Evolutionary conservation across 1,140 invertebrate genomes (phyloP), one percentile per base, ranked within the genome.

Genomic region (Pogonus chalceus): DNA sequence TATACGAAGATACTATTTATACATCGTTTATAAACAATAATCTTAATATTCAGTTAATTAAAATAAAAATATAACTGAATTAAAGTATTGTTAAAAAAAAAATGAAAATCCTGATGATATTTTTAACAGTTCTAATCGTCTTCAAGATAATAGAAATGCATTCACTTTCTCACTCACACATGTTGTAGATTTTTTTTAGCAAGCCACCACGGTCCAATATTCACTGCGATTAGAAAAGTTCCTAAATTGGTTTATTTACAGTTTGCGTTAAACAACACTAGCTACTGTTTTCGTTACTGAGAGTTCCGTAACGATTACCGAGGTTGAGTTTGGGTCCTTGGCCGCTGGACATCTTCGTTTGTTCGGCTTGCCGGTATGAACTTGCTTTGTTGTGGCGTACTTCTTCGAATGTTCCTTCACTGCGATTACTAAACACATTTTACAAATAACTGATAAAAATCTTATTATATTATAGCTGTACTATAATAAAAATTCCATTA

Each of bases 361-460:
- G 63, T 49, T 68, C 67, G 10, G 58, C 59, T 53, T 66, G 63
- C 49, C 67, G 55, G 26, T 64, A 54, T 3, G 66, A 66, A 49
- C 62, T 62, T 35, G 66, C 59, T 48, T 63, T 61, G 53, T 57
- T 63, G 50, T 74, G 75, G 54, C 78, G 75, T 21, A 81, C 77
- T 59, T 81, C 73, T 57, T 81, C 78, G 58, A 82, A 82, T 2
- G 60, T 66, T 16, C 75, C 77, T 64, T 80, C 78, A 49, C 75
- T 77, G 55, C 71, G 70, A 65, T 67, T 72, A 61, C 79, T 80
- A 58, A 14, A 69, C 69, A 54, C 26, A 31, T 14, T 7, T 14
- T 7, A 58, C 52, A 56, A 60, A 49, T 12, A 35, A 53, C 10
- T 9, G 43, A 21, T 16, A 48, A 53, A 7, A 31, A 31, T 7